Conservation (phyloP, 2,797 vertebrate genomes). For the Leucoraja ocellata region DNA sequence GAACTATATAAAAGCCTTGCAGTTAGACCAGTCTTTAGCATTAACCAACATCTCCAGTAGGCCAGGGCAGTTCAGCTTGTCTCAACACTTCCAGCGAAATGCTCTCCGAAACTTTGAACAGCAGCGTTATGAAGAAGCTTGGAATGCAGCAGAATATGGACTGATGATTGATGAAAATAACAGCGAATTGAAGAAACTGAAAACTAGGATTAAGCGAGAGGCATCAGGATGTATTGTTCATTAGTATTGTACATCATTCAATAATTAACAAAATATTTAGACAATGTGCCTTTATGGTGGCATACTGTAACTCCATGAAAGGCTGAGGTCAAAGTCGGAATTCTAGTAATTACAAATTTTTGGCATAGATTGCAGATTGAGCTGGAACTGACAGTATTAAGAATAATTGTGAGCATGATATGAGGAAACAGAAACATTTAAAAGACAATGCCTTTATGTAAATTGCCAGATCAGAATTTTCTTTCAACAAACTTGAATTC, state of each 20-base stretch:
- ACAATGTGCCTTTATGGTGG: neutral
- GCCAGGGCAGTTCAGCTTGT: constrained; percentile 56
- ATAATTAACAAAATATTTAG: neutral
- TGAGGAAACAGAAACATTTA: neutral
- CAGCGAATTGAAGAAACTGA: constrained; percentile 70
- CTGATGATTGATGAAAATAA: constrained; percentile 64
- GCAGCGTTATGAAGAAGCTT: constrained; percentile 63
- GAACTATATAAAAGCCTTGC: constrained; percentile 69
- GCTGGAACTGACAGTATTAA: neutral
- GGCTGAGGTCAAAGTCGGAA: neutral
- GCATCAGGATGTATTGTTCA: constrained; percentile 71
- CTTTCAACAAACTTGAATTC: neutral
- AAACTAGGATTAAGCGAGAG: constrained; percentile 67
- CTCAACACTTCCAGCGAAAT: constrained; percentile 58
- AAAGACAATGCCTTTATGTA: neutral
- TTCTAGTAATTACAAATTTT: neutral
- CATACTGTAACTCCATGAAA: too few species aligned
- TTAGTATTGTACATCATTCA: constrained; percentile 49
- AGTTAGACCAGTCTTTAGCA: constrained; percentile 58
- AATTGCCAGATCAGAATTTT: neutral
- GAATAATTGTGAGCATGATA: neutral
- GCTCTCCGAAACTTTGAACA: constrained; percentile 62
- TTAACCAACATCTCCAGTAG: constrained; percentile 55
- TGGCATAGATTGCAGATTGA: neutral
- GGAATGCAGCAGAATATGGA: constrained; percentile 67